Conservation (phyloP, 1,140 invertebrate genomes). For the Calliphora vicina region DNA sequence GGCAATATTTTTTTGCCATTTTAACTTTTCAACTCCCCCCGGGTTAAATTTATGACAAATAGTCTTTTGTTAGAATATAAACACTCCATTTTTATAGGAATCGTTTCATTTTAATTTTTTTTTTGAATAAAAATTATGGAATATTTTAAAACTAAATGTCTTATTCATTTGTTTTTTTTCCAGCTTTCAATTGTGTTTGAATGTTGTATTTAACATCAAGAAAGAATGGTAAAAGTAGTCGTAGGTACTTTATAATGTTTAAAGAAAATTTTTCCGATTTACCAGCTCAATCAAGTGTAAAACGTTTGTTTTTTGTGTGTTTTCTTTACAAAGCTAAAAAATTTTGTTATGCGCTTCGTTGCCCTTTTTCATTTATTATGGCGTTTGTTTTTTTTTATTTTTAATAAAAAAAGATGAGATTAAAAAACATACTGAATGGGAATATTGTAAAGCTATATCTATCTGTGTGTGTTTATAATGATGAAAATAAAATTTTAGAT, state of each 20-base stretch:
- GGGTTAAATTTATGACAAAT: constrained; percentile 3
- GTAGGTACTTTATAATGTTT: too few relatives aligned
- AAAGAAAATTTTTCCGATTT: neutral
- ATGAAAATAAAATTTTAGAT: neutral
- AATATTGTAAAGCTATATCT: too few relatives aligned
- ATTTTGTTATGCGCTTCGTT: neutral
- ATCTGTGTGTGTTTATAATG: neutral
- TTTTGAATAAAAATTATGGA: neutral
- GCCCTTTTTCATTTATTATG: constrained; percentile 1
- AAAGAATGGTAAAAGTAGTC: too few relatives aligned
- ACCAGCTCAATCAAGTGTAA: neutral
- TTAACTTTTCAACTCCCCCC: neutral
- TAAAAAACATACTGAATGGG: neutral
- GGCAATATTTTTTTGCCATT: neutral
- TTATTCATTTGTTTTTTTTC: neutral
- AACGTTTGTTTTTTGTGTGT: neutral
- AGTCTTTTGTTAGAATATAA: neutral
- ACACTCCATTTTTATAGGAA: neutral
- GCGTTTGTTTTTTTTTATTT: neutral
- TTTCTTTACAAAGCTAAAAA: neutral
- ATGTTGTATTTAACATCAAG: too few relatives aligned
- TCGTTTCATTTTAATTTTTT: neutral
- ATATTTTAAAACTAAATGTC: neutral
- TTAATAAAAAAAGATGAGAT: neutral
- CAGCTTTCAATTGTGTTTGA: too few relatives aligned